Percentiles rank a stretch among this genome's conserved stretches.
Evolutionary conservation across 2,888 invertebrate genomes (phyloP).

Genomic region (Magallana nippona): DNA sequence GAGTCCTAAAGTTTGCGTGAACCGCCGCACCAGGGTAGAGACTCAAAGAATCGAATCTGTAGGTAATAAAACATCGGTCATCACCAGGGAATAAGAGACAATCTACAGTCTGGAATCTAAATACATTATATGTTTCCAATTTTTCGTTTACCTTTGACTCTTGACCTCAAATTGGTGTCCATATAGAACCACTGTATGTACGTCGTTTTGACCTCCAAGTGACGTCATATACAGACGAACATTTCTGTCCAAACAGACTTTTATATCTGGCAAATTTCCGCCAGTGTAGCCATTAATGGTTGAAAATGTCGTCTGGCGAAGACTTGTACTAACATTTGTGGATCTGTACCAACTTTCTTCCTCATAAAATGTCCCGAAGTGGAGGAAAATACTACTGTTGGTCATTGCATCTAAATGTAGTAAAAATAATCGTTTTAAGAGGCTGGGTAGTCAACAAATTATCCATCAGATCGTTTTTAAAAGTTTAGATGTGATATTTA

Average conservation of each 20-base stretch:
- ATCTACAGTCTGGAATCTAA: too few species aligned
- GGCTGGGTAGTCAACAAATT: too few species aligned
- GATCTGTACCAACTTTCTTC: slow-evolving; percentile 26
- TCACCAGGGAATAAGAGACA: too few species aligned
- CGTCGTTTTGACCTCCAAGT: slow-evolving; percentile 34
- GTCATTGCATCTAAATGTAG: neutral
- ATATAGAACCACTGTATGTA: slow-evolving; percentile 25
- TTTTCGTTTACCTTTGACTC: slow-evolving; percentile 39
- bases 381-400: neutral
- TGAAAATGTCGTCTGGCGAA: neutral
- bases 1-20: neutral
- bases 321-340: neutral
- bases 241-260: slow-evolving; percentile 36
- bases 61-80: neutral
- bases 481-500: too few species aligned
- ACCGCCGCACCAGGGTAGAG: slow-evolving; percentile 36
- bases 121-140: too few species aligned
- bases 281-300: slow-evolving; percentile 40
- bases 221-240: slow-evolving; percentile 39
- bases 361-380: slow-evolving; percentile 38
- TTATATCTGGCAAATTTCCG: slow-evolving; percentile 31
- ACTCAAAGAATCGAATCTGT: slow-evolving; percentile 25
- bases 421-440: too few species aligned
- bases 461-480: too few species aligned
- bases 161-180: slow-evolving; percentile 40